These are phyloP conservation scores for Nemotelus pantherinus DNA, from an alignment of 2,888 invertebrate genomes.

Conservation along the genomic window DNA sequence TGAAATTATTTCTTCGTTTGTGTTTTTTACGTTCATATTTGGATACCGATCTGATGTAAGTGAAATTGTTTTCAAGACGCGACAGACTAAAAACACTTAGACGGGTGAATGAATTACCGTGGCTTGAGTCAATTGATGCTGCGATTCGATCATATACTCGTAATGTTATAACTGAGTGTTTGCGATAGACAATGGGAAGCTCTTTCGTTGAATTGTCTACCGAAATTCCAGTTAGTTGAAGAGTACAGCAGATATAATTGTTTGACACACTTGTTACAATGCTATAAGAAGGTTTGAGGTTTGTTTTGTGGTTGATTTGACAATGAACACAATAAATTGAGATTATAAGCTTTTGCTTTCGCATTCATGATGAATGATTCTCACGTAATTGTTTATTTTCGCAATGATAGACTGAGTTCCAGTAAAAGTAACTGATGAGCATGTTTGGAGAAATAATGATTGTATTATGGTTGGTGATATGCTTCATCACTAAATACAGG, in stretches of 20 bases:
- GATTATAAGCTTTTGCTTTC: neutral
- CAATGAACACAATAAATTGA: neutral
- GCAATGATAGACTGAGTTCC: too few relatives aligned
- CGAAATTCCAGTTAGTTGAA: too few relatives aligned
- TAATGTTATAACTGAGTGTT: too few relatives aligned
- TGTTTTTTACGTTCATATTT: neutral
- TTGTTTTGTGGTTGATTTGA: constrained; percentile 9
- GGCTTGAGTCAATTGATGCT: neutral
- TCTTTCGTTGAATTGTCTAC: too few relatives aligned
- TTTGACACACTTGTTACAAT: constrained; percentile 26
- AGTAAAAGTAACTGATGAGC: too few relatives aligned
- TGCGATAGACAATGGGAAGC: too few relatives aligned
- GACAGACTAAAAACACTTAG: too few relatives aligned
- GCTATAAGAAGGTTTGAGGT: neutral
- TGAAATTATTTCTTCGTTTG: constrained; percentile 25
- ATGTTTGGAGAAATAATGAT: too few relatives aligned
- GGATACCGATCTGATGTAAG: constrained; percentile 15
- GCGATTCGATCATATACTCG: neutral
- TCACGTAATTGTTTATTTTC: neutral
- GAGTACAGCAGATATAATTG: neutral
- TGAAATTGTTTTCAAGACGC: constrained; percentile 3
- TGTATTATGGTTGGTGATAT: too few relatives aligned
- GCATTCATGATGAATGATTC: neutral
- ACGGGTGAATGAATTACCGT: neutral
- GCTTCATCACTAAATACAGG: too few relatives aligned